A percentile compares a stretch with the other conserved stretches of the same genome.
Conservation (phyloP, 2,797 vertebrate genomes). For the Scolopax bukidnonensis region DNA sequence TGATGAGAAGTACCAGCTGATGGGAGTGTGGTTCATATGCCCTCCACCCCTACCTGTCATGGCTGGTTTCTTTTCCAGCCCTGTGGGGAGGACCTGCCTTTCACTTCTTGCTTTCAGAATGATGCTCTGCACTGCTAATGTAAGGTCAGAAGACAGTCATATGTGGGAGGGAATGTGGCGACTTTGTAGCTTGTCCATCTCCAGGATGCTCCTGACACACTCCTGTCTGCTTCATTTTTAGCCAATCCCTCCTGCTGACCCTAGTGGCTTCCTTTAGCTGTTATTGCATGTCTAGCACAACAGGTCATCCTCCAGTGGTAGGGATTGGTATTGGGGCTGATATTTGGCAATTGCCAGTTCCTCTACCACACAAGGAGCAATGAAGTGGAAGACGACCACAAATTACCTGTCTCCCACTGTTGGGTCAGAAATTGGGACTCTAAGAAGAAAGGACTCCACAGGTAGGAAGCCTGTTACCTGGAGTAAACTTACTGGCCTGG, state of each 20-base stretch:
- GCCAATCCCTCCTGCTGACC: not conserved
- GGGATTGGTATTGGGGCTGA: not conserved
- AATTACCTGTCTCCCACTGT: not conserved
- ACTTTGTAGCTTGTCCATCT: not conserved
- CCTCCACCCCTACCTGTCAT: not conserved
- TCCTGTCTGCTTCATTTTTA: not conserved
- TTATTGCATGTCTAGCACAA: not conserved
- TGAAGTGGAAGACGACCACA: not conserved
- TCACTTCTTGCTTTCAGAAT: conserved; percentile 76
- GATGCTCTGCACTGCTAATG: not conserved
- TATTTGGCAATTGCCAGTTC: not conserved
- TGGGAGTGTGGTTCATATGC: accelerated
- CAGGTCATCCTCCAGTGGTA: not conserved
- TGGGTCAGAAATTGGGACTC: not conserved
- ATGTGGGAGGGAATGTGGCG: not conserved
- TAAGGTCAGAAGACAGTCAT: not conserved
- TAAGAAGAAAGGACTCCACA: not conserved
- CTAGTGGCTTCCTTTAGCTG: not conserved
- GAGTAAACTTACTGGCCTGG: not conserved
- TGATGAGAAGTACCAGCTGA: not conserved
- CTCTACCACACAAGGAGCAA: not conserved
- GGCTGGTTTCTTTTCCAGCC: not conserved
- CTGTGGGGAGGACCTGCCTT: conserved; percentile 40
- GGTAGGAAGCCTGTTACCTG: not conserved
- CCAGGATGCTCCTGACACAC: not conserved